Evolutionary conservation across 2,888 invertebrate genomes (phyloP), one percentile per base, ranked within the genome.

Genomic region (Actias luna): DNA sequence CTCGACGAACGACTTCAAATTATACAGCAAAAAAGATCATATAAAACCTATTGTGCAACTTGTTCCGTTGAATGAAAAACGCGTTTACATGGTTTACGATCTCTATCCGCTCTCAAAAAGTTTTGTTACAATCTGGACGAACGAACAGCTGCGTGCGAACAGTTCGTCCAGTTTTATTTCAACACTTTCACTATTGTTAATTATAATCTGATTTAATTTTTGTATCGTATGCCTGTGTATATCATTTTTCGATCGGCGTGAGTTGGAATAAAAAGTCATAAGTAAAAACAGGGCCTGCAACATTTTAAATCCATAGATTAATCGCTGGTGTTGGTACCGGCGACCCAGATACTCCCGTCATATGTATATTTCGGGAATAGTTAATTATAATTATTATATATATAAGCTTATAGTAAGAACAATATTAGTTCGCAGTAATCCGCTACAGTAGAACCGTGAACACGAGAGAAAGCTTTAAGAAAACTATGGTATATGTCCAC

Each of bases 311-410:
- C 22, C 46, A 46, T 10, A 46, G 29, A 62, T 59, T 59, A 62
- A 59, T 50, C 62, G 62, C 18, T 59, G 36, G 50, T 36, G 52
- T 35, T 50, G 62, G 62, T 39, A 58, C 58, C 25, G 16, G 42
- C 52, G 62, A 52, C 59, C 62, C 10, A 62, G 16, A 62, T 62
- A 50, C 62, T 33, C 25, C 25, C 46, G 62, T 62, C 59, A 50
- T 27, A 25, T 18, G 60, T 25, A 27, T 62, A 62, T 62, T 62
- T 59, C 12, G 27, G 52, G 59, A 58, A 35, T 50, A 59, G 46
- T 8, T 25, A 29, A 31, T 46, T 25, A 50, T 25, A 29, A 36
- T 31, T 39, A 29, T 25, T 29, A 14, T 8, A 33, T 31, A 42
- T 59, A 58, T 25, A 25, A 1, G 35, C 12, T 22, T 36, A 33